Conservation (phyloP, 2,888 invertebrate genomes). For the Chloromyia formosa region DNA sequence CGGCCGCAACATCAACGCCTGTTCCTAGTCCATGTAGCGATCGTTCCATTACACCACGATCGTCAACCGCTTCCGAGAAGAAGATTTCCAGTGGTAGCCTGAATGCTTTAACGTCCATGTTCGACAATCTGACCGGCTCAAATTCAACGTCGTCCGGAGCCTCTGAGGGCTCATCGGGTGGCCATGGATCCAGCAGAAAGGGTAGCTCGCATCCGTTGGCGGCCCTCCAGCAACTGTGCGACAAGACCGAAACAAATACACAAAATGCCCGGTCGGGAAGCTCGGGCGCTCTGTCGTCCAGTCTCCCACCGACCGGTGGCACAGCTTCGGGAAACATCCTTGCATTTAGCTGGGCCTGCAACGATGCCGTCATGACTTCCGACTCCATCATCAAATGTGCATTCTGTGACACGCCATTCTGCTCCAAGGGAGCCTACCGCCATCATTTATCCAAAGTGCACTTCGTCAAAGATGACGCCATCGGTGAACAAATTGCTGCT, state of each 20-base stretch:
- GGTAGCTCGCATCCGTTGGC: conserved; percentile 85
- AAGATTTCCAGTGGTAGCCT: conserved; percentile 70
- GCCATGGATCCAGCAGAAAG: conserved; percentile 55
- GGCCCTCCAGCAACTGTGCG: conserved; percentile 93
- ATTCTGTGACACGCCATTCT: conserved; percentile 94
- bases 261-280: conserved; percentile 58
- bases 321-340: conserved; percentile 84
- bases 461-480: conserved; percentile 90
- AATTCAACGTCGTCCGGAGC: conserved; percentile 58
- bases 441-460: conserved; percentile 97
- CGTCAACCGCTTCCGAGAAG: conserved; percentile 67
- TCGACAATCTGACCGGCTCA: conserved; percentile 80
- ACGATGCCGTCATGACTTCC: conserved; percentile 86
- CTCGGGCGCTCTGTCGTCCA: conserved; percentile 52
- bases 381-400: conserved; percentile 94
- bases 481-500: conserved; percentile 76
- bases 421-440: conserved; percentile 95
- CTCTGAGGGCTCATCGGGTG: conserved; percentile 44
- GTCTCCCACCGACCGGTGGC: conserved; percentile 60
- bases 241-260: conserved; percentile 80
- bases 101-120: conserved; percentile 89
- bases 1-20: conserved; percentile 54
- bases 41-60: conserved; percentile 79
- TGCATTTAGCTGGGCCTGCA: conserved; percentile 94
- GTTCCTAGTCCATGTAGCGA: conserved; percentile 79